phyloP scores from a whole-genome alignment of 2,797 vertebrate genomes.

The Lithobates pipiens region DNA sequence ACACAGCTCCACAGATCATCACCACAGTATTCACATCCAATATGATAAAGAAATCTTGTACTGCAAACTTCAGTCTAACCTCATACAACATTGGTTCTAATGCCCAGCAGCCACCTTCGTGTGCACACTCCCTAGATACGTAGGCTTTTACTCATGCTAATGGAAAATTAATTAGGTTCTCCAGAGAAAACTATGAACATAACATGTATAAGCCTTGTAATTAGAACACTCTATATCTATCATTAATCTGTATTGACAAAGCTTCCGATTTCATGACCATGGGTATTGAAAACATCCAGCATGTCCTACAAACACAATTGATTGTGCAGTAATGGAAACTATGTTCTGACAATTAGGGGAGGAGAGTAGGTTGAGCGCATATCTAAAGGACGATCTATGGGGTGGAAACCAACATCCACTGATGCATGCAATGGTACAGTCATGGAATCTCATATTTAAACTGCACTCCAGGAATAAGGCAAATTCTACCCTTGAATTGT shows the following conservation, averaged over 20 bases:
- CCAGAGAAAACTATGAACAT: constrained; percentile 13
- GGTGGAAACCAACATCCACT: too few relatives aligned
- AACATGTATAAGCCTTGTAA: constrained; percentile 39
- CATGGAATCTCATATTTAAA: too few relatives aligned
- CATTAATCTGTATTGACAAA: constrained; percentile 14
- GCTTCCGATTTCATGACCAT: constrained; percentile 9
- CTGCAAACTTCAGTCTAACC: not conserved
- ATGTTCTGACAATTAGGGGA: too few relatives aligned
- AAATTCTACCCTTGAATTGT: too few relatives aligned
- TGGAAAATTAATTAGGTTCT: constrained; percentile 39
- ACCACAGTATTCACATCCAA: not conserved
- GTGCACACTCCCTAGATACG: not conserved
- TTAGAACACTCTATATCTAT: constrained; percentile 3
- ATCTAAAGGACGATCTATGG: too few relatives aligned
- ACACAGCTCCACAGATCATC: not conserved
- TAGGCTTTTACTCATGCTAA: constrained; percentile 9
- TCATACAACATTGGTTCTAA: not conserved
- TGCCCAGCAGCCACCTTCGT: constrained; percentile 9
- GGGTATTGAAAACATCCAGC: constrained; percentile 9
- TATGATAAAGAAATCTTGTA: not conserved
- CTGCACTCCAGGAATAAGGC: too few relatives aligned
- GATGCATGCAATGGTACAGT: too few relatives aligned
- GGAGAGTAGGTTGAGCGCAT: too few relatives aligned
- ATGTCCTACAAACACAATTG: not conserved
- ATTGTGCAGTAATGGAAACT: not conserved